Percentiles rank a stretch among this genome's conserved stretches.
These are phyloP conservation scores for Arizona elegans DNA, from an alignment of 2,113 vertebrate species.

Conservation along the genomic window DNA sequence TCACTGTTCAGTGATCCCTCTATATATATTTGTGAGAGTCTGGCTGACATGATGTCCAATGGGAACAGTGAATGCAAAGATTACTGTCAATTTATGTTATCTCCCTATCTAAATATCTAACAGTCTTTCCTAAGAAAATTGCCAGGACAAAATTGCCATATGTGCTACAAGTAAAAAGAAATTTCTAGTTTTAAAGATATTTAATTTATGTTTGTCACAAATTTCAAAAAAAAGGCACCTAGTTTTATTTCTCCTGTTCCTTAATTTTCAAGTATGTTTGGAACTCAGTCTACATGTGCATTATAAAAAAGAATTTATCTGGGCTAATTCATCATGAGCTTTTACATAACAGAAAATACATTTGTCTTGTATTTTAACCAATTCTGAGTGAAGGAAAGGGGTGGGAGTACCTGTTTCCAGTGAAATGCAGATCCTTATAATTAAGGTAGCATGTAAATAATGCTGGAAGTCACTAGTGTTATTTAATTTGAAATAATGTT, in stretches of 20 bases:
- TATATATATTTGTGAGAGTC: background rate
- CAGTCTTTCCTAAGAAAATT: background rate
- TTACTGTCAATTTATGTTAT: background rate
- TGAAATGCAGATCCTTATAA: conserved; percentile 73
- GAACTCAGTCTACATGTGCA: conserved; percentile 24
- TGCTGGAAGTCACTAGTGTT: conserved; percentile 78
- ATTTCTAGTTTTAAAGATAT: conserved; percentile 57
- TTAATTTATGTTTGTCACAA: conserved; percentile 44
- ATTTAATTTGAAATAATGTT: conserved; percentile 73
- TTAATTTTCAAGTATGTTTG: conserved; percentile 42
- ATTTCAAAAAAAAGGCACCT: conserved; percentile 44
- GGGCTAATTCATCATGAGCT: conserved; percentile 73
- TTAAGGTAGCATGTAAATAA: conserved; percentile 79
- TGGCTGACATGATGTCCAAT: background rate
- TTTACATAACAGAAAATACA: conserved; percentile 70
- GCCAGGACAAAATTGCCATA: conserved; percentile 56
- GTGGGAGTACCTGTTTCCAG: conserved; percentile 59
- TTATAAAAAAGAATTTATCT: conserved; percentile 51
- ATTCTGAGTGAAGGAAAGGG: conserved; percentile 28
- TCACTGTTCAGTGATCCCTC: no score
- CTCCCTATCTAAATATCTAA: background rate
- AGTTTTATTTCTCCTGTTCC: background rate
- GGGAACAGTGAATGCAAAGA: background rate
- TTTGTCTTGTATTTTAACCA: conserved; percentile 68
- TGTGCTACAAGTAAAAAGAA: conserved; percentile 46